Conservation (phyloP, 2,797 vertebrate genomes). For the Hydrophis major region DNA sequence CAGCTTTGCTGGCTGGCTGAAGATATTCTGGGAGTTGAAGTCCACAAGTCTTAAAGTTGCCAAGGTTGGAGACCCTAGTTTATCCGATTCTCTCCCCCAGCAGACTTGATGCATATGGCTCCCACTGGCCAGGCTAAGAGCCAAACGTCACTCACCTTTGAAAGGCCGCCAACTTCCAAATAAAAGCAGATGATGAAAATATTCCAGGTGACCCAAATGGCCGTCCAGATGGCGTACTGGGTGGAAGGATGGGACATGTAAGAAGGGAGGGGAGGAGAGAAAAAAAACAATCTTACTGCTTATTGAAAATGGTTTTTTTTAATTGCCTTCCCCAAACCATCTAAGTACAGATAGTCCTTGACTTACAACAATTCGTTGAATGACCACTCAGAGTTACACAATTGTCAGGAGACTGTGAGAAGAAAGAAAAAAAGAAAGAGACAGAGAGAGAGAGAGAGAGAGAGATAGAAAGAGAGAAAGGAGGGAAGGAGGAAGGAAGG, state of each 20-base stretch:
- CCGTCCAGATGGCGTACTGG: constrained; percentile 87
- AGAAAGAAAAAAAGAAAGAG: no score
- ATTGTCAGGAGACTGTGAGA: no score
- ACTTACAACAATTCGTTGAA: background rate
- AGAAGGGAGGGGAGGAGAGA: background rate
- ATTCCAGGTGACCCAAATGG: constrained; percentile 92
- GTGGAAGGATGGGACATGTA: background rate
- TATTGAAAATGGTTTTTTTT: background rate
- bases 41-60: no score
- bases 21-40: no score
- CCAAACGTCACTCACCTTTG: constrained; percentile 78
- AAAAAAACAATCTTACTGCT: background rate
- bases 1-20: no score
- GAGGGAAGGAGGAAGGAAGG: no score
- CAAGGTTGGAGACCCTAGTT: no score
- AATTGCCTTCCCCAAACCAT: background rate
- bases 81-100: no score
- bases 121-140: background rate
- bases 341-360: background rate
- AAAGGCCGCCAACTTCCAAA: constrained; percentile 88
- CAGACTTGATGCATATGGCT: background rate
- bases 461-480: no score
- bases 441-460: no score
- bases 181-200: constrained; percentile 93
- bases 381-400: background rate